Percentiles rank a stretch among this genome's conserved stretches.
phyloP scores from a whole-genome alignment of 2,797 vertebrate species.

The Malurus leucopterus region DNA sequence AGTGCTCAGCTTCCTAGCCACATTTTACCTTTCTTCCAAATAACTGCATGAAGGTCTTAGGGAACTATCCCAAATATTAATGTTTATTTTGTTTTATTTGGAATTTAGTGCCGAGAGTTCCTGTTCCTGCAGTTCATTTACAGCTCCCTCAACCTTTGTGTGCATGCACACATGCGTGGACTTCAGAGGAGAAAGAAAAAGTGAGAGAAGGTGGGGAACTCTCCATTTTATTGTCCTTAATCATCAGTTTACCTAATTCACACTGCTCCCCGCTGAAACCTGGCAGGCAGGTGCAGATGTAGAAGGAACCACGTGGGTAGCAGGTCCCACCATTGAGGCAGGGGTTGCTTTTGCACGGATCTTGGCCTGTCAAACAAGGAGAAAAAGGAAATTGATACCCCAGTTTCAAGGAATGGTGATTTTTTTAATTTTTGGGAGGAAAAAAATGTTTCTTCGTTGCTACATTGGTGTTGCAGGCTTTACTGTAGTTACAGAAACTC shows the following conservation, averaged over 20 bases:
- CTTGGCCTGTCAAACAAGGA: slow-evolving; percentile 73
- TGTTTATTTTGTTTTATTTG: not conserved
- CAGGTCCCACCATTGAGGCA: slow-evolving; percentile 92
- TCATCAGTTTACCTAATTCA: slow-evolving; percentile 83
- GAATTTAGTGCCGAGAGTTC: not conserved
- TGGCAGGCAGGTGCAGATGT: slow-evolving; percentile 85
- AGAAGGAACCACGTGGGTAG: slow-evolving; percentile 75
- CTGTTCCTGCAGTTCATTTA: not conserved
- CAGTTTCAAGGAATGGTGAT: not conserved
- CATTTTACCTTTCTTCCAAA: not conserved
- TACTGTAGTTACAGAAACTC: slow-evolving; percentile 2
- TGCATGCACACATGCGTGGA: no score
- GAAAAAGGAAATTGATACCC: slow-evolving; percentile 19
- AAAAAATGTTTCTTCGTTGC: not conserved
- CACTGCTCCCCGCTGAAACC: slow-evolving; percentile 89
- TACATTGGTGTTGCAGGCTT: slow-evolving; percentile 12
- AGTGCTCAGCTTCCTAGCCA: not conserved
- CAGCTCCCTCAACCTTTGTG: not conserved
- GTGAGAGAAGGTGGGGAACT: no score
- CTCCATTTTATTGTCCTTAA: not conserved
- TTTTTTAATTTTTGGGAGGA: not conserved
- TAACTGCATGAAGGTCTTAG: not conserved
- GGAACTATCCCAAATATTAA: not conserved
- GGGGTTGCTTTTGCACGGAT: slow-evolving; percentile 81
- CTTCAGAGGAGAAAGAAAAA: not conserved